Conservation (phyloP, 2,888 invertebrate genomes). For the Tiliacea citrago region DNA sequence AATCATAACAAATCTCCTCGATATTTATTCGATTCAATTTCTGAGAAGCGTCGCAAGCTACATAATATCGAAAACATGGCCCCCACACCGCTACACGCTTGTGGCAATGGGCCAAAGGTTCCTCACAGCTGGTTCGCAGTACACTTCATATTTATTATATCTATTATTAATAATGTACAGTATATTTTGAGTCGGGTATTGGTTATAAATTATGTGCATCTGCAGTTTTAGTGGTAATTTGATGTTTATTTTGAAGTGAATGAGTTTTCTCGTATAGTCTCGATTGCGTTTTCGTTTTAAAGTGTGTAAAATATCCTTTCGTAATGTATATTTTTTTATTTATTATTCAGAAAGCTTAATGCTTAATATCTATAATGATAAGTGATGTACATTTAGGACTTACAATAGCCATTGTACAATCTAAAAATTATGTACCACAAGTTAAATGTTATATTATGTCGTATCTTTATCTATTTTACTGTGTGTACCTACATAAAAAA, state of each 20-base stretch:
- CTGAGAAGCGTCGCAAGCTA: constrained; percentile 56
- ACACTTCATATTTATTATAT: constrained; percentile 69
- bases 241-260: constrained; percentile 16
- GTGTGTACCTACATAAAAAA: too few species aligned
- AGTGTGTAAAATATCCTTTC: not conserved
- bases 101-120: constrained; percentile 83
- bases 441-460: too few species aligned
- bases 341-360: too few species aligned
- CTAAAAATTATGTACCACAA: too few species aligned
- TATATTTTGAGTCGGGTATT: constrained; percentile 58
- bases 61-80: constrained; percentile 75
- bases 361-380: too few species aligned
- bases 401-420: too few species aligned
- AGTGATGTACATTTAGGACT: too few species aligned
- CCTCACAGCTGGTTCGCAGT: constrained; percentile 70
- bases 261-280: constrained; percentile 12
- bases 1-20: constrained; percentile 43
- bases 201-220: constrained; percentile 52
- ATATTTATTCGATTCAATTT: constrained; percentile 67
- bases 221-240: constrained; percentile 35
- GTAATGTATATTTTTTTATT: too few species aligned
- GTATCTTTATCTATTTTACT: too few species aligned
- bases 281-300: constrained; percentile 8
- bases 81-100: constrained; percentile 76
- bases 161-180: constrained; percentile 74